These are phyloP conservation scores for Gymnogyps californianus DNA, from an alignment of 2,113 vertebrate genomes.

Conservation along the genomic window DNA sequence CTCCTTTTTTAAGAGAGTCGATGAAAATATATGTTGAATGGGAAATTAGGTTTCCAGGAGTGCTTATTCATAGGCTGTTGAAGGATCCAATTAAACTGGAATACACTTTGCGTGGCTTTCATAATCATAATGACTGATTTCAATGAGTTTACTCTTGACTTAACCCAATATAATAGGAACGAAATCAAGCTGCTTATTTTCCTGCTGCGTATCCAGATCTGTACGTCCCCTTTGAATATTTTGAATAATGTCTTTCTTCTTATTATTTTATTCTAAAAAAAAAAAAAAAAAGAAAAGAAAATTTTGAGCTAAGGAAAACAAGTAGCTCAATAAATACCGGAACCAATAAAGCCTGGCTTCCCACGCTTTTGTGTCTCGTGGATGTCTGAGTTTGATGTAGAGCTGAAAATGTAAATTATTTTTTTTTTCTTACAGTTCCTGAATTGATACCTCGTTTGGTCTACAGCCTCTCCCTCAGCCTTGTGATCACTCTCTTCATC, in stretches of 20 bases:
- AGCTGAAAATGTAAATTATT: neutral
- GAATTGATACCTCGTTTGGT: neutral
- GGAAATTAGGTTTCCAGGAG: neutral
- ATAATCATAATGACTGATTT: neutral
- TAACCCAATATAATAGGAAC: neutral
- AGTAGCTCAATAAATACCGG: neutral
- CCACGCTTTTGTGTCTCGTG: neutral
- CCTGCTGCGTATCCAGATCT: neutral
- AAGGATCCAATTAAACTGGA: constrained; percentile 28
- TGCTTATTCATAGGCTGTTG: neutral
- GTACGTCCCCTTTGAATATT: neutral
- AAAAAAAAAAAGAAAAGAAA: neutral
- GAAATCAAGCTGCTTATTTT: neutral
- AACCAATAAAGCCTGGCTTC: neutral
- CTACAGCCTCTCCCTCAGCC: neutral
- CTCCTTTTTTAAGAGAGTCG: neutral
- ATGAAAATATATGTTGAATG: neutral
- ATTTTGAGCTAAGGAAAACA: neutral
- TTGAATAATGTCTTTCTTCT: neutral
- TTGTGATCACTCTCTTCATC: neutral
- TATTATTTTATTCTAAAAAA: neutral
- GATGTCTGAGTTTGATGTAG: neutral
- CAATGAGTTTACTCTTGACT: neutral
- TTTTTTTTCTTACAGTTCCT: neutral
- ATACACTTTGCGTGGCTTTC: neutral